Percentiles rank a stretch among this genome's conserved stretches.
Conservation (phyloP, 2,888 invertebrate species). For the Augochlorella aurata region DNA sequence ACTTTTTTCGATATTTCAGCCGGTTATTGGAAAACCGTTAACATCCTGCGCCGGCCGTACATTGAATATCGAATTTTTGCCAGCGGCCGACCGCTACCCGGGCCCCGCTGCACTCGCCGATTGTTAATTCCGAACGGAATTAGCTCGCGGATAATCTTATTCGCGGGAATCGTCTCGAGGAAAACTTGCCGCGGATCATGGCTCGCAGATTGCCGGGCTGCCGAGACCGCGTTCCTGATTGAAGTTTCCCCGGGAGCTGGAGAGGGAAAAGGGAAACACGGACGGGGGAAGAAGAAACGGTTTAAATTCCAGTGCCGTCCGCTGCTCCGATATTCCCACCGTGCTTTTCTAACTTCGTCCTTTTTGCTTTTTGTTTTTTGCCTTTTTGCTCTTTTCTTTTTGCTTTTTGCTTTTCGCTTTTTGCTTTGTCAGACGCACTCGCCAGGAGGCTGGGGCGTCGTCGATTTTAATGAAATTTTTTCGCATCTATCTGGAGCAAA, state of each 20-base stretch:
- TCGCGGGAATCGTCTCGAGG: slow-evolving; percentile 19
- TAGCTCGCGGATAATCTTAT: slow-evolving; percentile 31
- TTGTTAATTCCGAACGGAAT: slow-evolving; percentile 43
- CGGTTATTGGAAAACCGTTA: slow-evolving; percentile 37
- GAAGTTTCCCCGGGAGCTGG: slow-evolving; percentile 13
- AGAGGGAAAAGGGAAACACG: slow-evolving; percentile 13
- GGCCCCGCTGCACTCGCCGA: background rate
- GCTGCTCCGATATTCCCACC: background rate
- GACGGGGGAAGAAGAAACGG: background rate
- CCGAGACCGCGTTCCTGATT: slow-evolving; percentile 12
- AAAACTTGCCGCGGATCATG: slow-evolving; percentile 6
- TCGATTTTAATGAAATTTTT: too few relatives aligned
- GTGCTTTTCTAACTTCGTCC: slow-evolving; percentile 48
- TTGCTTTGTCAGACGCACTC: background rate
- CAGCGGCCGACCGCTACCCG: background rate
- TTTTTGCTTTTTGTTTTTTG: background rate
- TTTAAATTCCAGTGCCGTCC: slow-evolving; percentile 28
- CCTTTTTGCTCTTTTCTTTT: background rate
- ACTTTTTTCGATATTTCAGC: slow-evolving; percentile 33
- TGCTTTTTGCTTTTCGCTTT: background rate
- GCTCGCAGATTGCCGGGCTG: slow-evolving; percentile 19
- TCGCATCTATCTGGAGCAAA: too few relatives aligned
- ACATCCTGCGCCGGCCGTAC: background rate
- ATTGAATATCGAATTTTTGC: slow-evolving; percentile 36
- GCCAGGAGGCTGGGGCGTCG: too few relatives aligned